Percentiles rank a stretch among this genome's conserved stretches.
These are phyloP conservation scores for Gymnoscopelus microlampas DNA, from an alignment of 2,797 vertebrate genomes.

Conservation along the genomic window DNA sequence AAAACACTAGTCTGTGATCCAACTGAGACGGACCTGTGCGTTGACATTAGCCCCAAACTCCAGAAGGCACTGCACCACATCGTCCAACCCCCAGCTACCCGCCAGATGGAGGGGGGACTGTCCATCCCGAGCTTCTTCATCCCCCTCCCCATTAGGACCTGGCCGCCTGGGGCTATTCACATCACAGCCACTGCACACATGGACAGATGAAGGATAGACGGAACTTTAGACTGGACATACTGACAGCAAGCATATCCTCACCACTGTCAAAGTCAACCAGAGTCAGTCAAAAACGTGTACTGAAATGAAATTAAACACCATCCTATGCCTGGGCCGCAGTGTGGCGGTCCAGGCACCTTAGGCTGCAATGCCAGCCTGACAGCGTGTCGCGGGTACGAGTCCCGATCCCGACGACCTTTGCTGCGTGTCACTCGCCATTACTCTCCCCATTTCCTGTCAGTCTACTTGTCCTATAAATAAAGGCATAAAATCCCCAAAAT, in stretches of 20 bases:
- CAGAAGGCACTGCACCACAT: conserved; percentile 97
- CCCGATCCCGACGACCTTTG: too few species aligned
- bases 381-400: too few species aligned
- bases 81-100: conserved; percentile 95
- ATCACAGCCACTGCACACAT: conserved; percentile 88
- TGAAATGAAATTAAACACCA: not conserved
- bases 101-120: conserved; percentile 96
- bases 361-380: too few species aligned
- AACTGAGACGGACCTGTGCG: conserved; percentile 85
- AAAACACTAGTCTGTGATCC: not conserved
- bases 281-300: not conserved
- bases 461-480: too few species aligned
- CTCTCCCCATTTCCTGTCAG: too few species aligned
- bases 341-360: too few species aligned
- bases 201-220: conserved; percentile 3
- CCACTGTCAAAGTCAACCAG: not conserved
- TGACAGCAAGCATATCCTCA: not conserved
- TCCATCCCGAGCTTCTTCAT: conserved; percentile 95
- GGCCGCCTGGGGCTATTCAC: conserved; percentile 93
- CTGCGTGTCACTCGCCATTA: too few species aligned
- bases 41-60: conserved; percentile 98
- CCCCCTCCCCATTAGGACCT: conserved; percentile 92
- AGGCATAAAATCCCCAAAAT: too few species aligned
- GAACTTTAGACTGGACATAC: not conserved
- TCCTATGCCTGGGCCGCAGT: not conserved